Conservation (phyloP, 2,888 invertebrate species). For the Tetranychus piercei region DNA sequence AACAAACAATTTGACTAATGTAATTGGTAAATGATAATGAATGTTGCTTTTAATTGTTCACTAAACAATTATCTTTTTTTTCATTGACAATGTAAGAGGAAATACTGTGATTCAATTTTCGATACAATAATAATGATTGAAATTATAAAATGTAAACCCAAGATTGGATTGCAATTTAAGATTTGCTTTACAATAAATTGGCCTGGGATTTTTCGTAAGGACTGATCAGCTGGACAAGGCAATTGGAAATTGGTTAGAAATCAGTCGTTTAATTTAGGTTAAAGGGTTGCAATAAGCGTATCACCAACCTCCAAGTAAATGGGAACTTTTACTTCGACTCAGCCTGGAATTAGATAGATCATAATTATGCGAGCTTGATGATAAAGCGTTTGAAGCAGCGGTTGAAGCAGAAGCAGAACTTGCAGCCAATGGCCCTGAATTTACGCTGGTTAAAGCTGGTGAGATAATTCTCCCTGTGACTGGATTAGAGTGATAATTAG, state of each 20-base stretch:
- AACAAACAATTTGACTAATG: too few relatives aligned
- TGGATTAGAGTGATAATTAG: background rate
- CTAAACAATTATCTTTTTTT: too few relatives aligned
- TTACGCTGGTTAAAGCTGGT: background rate
- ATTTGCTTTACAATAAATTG: background rate
- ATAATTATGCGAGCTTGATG: background rate
- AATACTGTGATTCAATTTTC: background rate
- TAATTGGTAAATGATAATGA: too few relatives aligned
- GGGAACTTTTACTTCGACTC: slow-evolving; percentile 21
- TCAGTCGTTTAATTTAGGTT: too few relatives aligned
- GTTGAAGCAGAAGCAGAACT: background rate
- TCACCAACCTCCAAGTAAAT: slow-evolving; percentile 17
- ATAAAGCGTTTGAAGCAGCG: background rate
- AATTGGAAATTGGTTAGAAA: background rate
- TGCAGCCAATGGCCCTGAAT: background rate
- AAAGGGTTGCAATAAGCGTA: background rate
- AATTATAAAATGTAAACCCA: background rate
- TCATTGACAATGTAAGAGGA: background rate
- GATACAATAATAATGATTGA: too few relatives aligned
- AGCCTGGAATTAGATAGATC: background rate
- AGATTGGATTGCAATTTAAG: background rate
- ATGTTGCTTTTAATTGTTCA: background rate
- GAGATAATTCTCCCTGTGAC: background rate
- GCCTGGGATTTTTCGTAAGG: background rate
- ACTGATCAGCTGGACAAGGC: background rate